These are phyloP conservation scores for Moxostoma hubbsi DNA, from an alignment of 2,797 vertebrate species.

Conservation along the genomic window DNA sequence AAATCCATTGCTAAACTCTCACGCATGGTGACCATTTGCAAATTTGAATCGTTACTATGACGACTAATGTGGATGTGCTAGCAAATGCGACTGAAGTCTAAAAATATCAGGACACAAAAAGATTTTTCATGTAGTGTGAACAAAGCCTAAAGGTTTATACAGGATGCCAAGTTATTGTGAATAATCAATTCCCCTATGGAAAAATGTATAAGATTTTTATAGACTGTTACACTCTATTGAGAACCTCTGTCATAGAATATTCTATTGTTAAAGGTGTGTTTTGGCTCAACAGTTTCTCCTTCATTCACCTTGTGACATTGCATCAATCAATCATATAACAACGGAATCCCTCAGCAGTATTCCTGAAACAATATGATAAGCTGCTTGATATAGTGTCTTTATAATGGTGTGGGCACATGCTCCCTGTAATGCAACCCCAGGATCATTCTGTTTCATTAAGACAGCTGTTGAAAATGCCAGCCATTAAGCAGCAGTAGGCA, in stretches of 20 bases:
- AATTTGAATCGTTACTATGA: too few species aligned
- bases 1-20: too few species aligned
- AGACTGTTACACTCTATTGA: too few species aligned
- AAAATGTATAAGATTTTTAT: too few species aligned
- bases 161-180: too few species aligned
- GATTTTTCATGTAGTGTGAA: too few species aligned
- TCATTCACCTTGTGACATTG: background rate
- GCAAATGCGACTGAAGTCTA: too few species aligned
- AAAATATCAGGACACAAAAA: too few species aligned
- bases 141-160: too few species aligned
- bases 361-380: background rate
- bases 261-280: background rate
- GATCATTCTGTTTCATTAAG: background rate
- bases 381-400: background rate
- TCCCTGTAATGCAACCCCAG: background rate
- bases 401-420: background rate
- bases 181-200: too few species aligned
- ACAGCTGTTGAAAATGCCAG: background rate
- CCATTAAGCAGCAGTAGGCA: background rate
- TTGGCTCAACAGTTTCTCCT: background rate
- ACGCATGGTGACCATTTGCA: too few species aligned
- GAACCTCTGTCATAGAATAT: background rate
- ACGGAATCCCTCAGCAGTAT: background rate
- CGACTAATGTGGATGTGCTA: too few species aligned
- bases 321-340: background rate